Conservation (phyloP, 2,113 vertebrate genomes). For the Thunnus thynnus region DNA sequence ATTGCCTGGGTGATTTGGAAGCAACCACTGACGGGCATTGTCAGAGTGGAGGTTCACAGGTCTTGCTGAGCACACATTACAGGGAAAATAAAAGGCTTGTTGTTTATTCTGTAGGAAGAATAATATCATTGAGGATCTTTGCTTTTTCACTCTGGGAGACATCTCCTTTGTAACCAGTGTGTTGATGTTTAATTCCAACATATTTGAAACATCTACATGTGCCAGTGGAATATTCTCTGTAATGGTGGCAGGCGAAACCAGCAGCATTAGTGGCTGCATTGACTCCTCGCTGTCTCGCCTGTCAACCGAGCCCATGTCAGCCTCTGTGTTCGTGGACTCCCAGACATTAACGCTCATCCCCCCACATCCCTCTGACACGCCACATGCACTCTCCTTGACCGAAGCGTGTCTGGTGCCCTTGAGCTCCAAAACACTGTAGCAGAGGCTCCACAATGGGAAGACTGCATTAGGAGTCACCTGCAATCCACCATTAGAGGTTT, state of each 20-base stretch:
- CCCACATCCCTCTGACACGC: conserved; percentile 53
- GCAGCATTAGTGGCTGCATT: background rate
- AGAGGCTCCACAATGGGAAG: conserved; percentile 53
- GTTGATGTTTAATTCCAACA: too few species aligned
- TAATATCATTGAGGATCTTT: background rate
- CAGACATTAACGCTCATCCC: conserved; percentile 51
- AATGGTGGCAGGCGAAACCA: background rate
- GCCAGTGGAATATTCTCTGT: background rate
- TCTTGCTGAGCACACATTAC: conserved; percentile 11
- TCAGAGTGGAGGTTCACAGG: conserved; percentile 29
- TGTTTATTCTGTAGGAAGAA: conserved; percentile 6
- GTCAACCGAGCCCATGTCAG: conserved; percentile 47
- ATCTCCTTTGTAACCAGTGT: background rate
- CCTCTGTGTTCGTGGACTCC: conserved; percentile 28
- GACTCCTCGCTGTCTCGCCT: conserved; percentile 27
- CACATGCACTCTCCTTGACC: conserved; percentile 66
- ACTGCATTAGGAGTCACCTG: conserved; percentile 75
- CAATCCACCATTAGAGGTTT: conserved; percentile 73
- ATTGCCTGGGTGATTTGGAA: conserved; percentile 74
- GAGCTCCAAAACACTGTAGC: conserved; percentile 55
- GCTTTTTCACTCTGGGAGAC: background rate
- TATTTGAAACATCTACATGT: background rate
- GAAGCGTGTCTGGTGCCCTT: conserved; percentile 74
- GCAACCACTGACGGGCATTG: conserved; percentile 54
- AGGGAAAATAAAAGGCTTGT: background rate